A percentile compares a stretch with the other conserved stretches of the same genome.
These are phyloP conservation scores for Tragelaphus buxtoni DNA, from an alignment of 2,113 vertebrate genomes.

Conservation along the genomic window DNA sequence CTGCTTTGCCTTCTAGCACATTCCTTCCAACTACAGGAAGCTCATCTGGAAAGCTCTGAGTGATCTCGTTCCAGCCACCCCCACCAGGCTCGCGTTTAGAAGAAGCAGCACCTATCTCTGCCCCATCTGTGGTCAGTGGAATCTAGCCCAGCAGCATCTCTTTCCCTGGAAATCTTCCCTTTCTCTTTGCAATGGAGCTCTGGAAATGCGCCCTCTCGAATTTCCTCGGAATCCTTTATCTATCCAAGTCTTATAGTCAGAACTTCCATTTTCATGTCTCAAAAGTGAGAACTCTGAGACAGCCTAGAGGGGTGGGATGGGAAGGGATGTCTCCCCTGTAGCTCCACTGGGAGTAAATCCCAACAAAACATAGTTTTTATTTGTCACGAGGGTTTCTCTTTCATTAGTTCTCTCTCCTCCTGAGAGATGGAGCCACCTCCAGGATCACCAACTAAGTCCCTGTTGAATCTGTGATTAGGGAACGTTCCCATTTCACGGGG, in stretches of 20 bases:
- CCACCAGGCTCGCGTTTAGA: neutral
- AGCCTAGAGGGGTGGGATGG: neutral
- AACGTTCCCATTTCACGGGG: neutral
- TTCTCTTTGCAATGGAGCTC: neutral
- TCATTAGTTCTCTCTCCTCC: neutral
- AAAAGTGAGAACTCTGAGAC: neutral
- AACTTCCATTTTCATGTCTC: neutral
- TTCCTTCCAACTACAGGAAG: neutral
- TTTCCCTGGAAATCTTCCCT: neutral
- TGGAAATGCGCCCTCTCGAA: neutral
- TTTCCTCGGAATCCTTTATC: neutral
- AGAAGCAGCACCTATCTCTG: neutral
- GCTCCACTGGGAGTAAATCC: neutral
- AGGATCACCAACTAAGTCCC: neutral
- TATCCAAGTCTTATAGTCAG: neutral
- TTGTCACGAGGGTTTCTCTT: neutral
- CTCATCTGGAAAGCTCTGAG: rapidly evolving
- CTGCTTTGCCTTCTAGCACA: rapidly evolving
- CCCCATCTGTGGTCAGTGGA: neutral
- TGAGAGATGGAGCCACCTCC: neutral
- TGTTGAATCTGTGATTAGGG: neutral
- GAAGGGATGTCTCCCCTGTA: neutral
- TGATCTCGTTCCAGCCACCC: neutral
- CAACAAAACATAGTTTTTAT: neutral
- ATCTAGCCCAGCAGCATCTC: neutral